Evolutionary conservation across 2,888 invertebrate genomes (phyloP), one percentile per base, ranked within the genome.

Genomic region (Caenorhabditis becei): DNA sequence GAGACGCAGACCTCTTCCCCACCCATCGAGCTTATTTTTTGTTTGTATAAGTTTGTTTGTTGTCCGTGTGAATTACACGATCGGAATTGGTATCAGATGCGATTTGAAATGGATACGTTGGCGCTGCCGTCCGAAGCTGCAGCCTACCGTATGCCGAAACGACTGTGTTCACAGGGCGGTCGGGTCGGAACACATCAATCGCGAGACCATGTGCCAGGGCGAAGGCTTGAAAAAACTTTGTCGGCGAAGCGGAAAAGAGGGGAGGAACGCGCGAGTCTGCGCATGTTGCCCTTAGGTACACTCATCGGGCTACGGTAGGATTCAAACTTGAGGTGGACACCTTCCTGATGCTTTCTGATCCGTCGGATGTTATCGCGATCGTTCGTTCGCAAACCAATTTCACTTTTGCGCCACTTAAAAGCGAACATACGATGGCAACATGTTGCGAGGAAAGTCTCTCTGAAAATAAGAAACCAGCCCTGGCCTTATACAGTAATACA

Each of bases 21-120:
- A 28, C 71, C 62, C 71, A 62, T 54, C 20, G 71, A 63, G 62
- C 71, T 18, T 56, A 53, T 54, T 54, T 62, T 51, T 65, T 74
- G 65, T 74, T 74, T 74, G 66, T 66, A 35, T 56, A 74, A 74
- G 74, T 74, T 74, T 66, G 65, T 74, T 74, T 74, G 74, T 74
- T 58, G 49, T 74, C 74, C 74, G 65, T 74, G 66, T 74, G 74
- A 74, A 74, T 74, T 74, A 74, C 74, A 74, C 72, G 54, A 74
- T 74, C 65, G 65, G 65, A 74, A 74, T 74, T 74, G 65, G 65
- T 66, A 74, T 74, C 74, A 74, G 74, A 74, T 74, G 74, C 35
- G 32, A 54, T 49, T 49, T 23, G 49, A 49, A 47, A 63, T 63
- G 32, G 49, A 63, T 61, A 61, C 61, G 2, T 32, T 35, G 28